Evolutionary conservation across 2,797 vertebrate species (phyloP).

Genomic region (Myripristis murdjan): DNA sequence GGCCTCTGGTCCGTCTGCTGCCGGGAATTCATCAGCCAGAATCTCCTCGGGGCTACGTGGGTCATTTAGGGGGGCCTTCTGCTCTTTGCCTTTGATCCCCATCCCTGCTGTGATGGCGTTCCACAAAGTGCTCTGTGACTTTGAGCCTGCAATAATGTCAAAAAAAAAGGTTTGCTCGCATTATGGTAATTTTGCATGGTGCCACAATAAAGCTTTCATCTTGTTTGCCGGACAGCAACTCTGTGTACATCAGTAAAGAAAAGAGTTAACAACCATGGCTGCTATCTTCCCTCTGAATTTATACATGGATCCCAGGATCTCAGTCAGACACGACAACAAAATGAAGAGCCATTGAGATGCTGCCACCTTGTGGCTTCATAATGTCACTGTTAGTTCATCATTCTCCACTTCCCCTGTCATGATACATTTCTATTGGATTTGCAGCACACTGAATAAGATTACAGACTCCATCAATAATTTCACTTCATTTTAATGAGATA

Average conservation of each 20-base stretch:
- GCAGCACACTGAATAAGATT: neutral
- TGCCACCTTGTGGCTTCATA: constrained; percentile 77
- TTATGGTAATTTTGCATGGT: neutral
- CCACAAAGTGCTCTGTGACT: constrained; percentile 95
- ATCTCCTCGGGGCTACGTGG: constrained; percentile 92
- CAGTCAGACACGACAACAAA: neutral
- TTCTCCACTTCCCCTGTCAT: neutral
- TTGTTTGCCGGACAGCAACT: neutral
- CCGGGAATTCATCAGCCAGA: constrained; percentile 91
- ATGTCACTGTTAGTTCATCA: constrained; percentile 24
- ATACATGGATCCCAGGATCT: neutral
- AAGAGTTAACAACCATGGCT: neutral
- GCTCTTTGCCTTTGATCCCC: constrained; percentile 89
- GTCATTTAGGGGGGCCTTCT: constrained; percentile 85
- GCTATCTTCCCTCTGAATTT: neutral
- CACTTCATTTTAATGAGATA: constrained; percentile 12
- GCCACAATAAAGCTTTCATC: neutral
- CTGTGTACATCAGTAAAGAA: neutral
- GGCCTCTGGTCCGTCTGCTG: constrained; percentile 91
- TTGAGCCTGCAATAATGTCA: constrained; percentile 87
- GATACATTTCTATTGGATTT: too few relatives aligned
- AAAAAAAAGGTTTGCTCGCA: neutral
- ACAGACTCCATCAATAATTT: constrained; percentile 1
- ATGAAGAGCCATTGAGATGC: constrained; percentile 49
- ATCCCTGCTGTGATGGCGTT: constrained; percentile 91